Percentiles rank a stretch among this genome's conserved stretches.
These are phyloP conservation scores for Lathamus discolor DNA, from an alignment of 2,113 vertebrate species.

Conservation along the genomic window DNA sequence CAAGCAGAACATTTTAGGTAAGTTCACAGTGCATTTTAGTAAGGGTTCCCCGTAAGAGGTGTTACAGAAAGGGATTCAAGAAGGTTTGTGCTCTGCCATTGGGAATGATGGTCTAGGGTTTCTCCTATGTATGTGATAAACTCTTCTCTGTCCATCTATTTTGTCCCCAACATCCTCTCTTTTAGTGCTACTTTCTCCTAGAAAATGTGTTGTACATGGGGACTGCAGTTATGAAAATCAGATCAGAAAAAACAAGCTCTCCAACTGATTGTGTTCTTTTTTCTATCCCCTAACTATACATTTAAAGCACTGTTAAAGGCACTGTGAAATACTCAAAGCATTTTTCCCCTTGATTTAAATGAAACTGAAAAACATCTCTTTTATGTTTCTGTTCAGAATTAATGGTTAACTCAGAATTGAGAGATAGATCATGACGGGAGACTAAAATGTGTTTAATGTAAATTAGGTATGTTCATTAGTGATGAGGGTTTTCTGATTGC, in stretches of 20 bases:
- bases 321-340: not conserved
- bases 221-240: not conserved
- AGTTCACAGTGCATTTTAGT: not conserved
- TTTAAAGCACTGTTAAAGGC: not conserved
- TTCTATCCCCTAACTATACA: not conserved
- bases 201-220: not conserved
- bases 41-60: not conserved
- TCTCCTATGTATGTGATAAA: not conserved
- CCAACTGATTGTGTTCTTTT: not conserved
- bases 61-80: not conserved
- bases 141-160: not conserved
- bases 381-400: not conserved
- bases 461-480: not conserved
- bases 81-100: not conserved
- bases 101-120: not conserved
- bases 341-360: rapidly evolving
- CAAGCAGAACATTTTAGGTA: not conserved
- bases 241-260: not conserved
- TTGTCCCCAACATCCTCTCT: not conserved
- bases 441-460: not conserved
- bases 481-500: not conserved
- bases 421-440: not conserved
- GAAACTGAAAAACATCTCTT: not conserved
- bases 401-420: not conserved
- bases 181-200: not conserved